Conservation (phyloP, 2,888 invertebrate species). For the Pegoplata infirma region DNA sequence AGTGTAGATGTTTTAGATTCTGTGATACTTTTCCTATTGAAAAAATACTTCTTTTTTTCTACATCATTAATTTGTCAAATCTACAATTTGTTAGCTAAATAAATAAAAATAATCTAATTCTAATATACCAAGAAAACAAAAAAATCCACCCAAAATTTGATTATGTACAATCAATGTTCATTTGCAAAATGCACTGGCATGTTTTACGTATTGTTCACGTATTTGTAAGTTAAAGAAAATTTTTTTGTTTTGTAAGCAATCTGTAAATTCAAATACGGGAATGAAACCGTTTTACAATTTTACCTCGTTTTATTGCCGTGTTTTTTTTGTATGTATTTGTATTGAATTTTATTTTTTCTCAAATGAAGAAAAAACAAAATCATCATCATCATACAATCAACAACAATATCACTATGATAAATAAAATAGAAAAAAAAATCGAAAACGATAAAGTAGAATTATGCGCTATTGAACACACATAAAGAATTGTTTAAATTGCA, state of each 20-base stretch:
- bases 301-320: slow-evolving; percentile 23
- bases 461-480: slow-evolving; percentile 60
- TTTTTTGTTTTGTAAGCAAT: slow-evolving; percentile 36
- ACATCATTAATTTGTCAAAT: no score
- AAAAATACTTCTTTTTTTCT: no score
- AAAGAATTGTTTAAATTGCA: slow-evolving; percentile 61
- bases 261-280: background rate
- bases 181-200: slow-evolving; percentile 1
- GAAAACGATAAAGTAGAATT: slow-evolving; percentile 53
- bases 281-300: background rate
- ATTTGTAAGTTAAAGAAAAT: slow-evolving; percentile 4
- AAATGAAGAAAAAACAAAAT: slow-evolving; percentile 31
- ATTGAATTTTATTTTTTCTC: slow-evolving; percentile 52
- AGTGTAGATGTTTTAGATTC: no score
- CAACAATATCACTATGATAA: slow-evolving; percentile 31
- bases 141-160: slow-evolving; percentile 3
- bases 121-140: no score
- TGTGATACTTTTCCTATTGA: no score
- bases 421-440: slow-evolving; percentile 31
- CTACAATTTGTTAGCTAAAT: background rate
- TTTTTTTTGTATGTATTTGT: slow-evolving; percentile 35
- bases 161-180: slow-evolving; percentile 20
- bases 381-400: slow-evolving; percentile 30
- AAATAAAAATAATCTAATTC: background rate
- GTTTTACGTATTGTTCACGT: background rate